These are phyloP conservation scores for Clitarchus hookeri DNA, from an alignment of 2,888 invertebrate species.

Conservation along the genomic window DNA sequence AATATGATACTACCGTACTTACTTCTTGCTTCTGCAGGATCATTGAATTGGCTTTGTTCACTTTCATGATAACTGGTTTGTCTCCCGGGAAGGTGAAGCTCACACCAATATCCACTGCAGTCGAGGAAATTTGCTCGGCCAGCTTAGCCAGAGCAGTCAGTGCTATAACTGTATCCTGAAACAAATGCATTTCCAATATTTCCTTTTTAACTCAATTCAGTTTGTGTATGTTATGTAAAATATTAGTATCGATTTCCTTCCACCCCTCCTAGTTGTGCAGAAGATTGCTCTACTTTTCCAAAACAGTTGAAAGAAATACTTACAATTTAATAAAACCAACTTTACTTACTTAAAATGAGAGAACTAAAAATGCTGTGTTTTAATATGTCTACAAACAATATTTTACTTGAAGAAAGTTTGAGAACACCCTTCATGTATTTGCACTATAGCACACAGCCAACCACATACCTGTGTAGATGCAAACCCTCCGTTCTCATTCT, in stretches of 20 bases:
- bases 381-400: too few relatives aligned
- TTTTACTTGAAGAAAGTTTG: too few relatives aligned
- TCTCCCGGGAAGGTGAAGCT: slow-evolving; percentile 58
- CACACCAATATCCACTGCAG: slow-evolving; percentile 58
- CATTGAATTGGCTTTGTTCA: slow-evolving; percentile 77
- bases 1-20: not conserved
- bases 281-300: too few relatives aligned
- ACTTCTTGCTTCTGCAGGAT: slow-evolving; percentile 81
- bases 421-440: too few relatives aligned
- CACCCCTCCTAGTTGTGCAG: too few relatives aligned
- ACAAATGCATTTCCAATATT: slow-evolving; percentile 26
- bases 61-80: slow-evolving; percentile 58
- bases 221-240: not conserved
- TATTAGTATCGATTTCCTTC: not conserved
- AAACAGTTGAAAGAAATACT: too few relatives aligned
- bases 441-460: not conserved
- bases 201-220: not conserved
- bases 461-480: slow-evolving; percentile 65
- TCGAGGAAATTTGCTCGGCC: slow-evolving; percentile 62
- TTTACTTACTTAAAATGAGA: too few relatives aligned
- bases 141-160: slow-evolving; percentile 71
- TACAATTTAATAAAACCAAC: too few relatives aligned
- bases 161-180: slow-evolving; percentile 74
- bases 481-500: slow-evolving; percentile 73
- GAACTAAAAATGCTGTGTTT: too few relatives aligned